These are phyloP conservation scores for Sceloporus undulatus DNA, from an alignment of 2,113 vertebrate genomes.

Conservation along the genomic window DNA sequence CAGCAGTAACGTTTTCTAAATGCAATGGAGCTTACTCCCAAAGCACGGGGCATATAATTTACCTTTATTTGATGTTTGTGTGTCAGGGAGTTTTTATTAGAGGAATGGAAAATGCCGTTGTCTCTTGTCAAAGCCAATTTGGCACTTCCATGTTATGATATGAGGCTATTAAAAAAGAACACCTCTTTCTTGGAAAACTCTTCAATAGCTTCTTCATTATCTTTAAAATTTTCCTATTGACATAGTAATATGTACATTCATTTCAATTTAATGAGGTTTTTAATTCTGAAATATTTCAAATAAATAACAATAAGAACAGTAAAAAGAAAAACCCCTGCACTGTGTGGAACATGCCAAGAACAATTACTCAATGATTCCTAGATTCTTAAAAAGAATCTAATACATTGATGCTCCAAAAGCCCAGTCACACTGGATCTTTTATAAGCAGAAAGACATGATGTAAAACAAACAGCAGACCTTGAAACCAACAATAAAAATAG, in stretches of 20 bases:
- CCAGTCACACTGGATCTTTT: too few species aligned
- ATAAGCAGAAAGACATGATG: too few species aligned
- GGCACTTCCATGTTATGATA: background rate
- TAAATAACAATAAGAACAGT: background rate
- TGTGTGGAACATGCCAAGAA: too few species aligned
- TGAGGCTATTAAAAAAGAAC: background rate
- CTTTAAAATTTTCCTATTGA: background rate
- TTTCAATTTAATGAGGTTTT: background rate
- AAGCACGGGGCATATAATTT: background rate
- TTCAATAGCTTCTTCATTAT: background rate
- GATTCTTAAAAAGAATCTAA: too few species aligned
- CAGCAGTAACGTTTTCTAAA: background rate
- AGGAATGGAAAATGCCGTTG: background rate
- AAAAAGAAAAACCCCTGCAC: too few species aligned
- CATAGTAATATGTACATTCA: background rate
- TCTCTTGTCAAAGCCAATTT: background rate
- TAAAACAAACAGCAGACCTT: too few species aligned
- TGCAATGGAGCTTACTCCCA: background rate
- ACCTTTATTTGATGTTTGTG: background rate
- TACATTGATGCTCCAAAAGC: too few species aligned
- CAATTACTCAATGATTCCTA: too few species aligned
- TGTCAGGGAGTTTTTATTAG: background rate
- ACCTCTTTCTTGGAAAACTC: background rate
- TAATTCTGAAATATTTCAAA: background rate
- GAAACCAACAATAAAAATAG: too few species aligned